Evolutionary conservation across 2,888 invertebrate genomes (phyloP), one percentile per base, ranked within the genome.

Genomic region (Drosophila paramelanica): DNA sequence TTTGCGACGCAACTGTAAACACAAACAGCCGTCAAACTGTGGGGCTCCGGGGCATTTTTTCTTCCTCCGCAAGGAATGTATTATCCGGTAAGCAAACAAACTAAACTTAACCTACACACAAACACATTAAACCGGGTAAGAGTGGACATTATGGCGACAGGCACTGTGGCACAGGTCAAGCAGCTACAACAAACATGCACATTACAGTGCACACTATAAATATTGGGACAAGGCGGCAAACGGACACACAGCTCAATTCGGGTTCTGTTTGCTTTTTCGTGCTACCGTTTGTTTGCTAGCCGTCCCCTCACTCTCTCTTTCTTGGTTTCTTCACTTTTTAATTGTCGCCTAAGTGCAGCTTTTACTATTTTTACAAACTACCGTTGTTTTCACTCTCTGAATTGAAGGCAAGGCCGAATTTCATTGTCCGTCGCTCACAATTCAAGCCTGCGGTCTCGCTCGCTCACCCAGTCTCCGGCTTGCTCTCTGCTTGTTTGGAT

Each of bases 21-120:
- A 89, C 82, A 84, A 90, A 92, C 90, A 95, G 95, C 96, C 95
- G 95, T 95, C 97, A 97, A 97, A 95, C 97, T 97, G 97, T 97
- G 97, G 97, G 97, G 97, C 94, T 96, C 97, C 94, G 97, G 97
- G 95, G 96, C 97, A 94, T 97, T 96, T 95, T 97, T 97, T 94
- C 96, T 97, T 95, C 97, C 97, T 95, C 96, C 96, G 94, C 97
- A 97, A 96, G 97, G 97, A 95, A 97, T 97, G 96, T 97, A 97
- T 94, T 97, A 97, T 95, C 97, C 97, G 96, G 97, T 97, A 95
- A 97, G 97, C 73, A 73, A 70, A 49, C 45, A 47, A 53, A 47
- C 25, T 36, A 55, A 56, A 69, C 41, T 10, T 27, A 8, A 10
- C 56, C 8, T 8, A 36, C 1, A 13, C 17, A 11, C 36, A 23